Evolutionary conservation across 2,113 vertebrate genomes (phyloP).

Genomic region (Brienomyrus longianalis): DNA sequence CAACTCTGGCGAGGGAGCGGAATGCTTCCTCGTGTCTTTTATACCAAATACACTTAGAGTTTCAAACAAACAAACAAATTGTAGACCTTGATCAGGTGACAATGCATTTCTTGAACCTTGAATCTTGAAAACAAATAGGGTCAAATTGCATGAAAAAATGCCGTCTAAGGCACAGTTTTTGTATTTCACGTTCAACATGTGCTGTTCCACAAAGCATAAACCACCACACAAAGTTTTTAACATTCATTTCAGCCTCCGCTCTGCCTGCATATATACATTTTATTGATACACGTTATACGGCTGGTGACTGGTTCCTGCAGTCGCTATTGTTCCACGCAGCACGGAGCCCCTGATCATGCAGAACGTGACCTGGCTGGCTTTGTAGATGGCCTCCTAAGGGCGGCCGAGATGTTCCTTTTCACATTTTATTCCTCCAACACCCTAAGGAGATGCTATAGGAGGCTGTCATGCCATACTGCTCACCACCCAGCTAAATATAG

Average conservation of each 20-base stretch:
- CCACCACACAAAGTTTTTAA: background rate
- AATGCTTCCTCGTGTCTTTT: background rate
- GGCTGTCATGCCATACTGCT: background rate
- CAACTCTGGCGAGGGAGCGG: background rate
- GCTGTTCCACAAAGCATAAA: background rate
- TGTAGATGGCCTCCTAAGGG: background rate
- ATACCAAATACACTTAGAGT: background rate
- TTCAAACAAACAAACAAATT: background rate
- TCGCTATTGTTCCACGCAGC: background rate
- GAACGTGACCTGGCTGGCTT: background rate
- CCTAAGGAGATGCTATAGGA: background rate
- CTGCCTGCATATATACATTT: background rate
- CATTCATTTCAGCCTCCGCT: background rate
- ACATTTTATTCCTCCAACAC: background rate
- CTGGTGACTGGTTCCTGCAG: background rate
- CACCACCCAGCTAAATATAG: background rate
- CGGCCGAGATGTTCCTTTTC: background rate
- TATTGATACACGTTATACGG: background rate
- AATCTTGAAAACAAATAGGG: background rate
- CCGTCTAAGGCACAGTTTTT: background rate
- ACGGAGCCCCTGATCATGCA: background rate
- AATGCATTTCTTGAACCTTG: background rate
- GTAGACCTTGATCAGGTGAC: background rate
- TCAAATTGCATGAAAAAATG: background rate
- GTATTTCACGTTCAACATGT: background rate